Evolutionary conservation across 2,113 vertebrate genomes (phyloP).

Genomic region (Scomber scombrus): DNA sequence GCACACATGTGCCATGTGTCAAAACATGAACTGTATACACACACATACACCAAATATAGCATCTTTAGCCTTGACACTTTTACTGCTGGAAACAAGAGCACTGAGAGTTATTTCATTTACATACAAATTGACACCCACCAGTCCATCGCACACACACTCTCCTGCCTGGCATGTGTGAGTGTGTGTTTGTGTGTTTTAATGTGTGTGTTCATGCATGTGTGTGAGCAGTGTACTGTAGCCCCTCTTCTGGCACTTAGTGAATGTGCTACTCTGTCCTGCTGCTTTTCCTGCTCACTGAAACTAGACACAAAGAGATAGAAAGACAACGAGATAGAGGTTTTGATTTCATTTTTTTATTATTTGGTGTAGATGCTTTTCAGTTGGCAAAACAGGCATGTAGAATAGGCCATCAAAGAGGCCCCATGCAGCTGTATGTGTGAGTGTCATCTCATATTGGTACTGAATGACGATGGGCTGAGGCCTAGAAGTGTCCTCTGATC

Average conservation of each 20-base stretch:
- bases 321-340: slow-evolving; percentile 18
- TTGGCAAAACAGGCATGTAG: slow-evolving; percentile 42
- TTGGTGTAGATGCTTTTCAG: slow-evolving; percentile 34
- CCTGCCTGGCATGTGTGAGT: slow-evolving; percentile 6
- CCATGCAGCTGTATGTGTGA: slow-evolving; percentile 17
- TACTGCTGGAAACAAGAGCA: slow-evolving; percentile 62
- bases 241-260: slow-evolving; percentile 46
- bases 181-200: slow-evolving; percentile 4
- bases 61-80: slow-evolving; percentile 55
- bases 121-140: slow-evolving; percentile 79
- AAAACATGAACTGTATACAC: slow-evolving; percentile 20
- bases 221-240: slow-evolving; percentile 30
- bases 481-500: slow-evolving; percentile 58
- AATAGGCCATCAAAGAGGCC: slow-evolving; percentile 51
- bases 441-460: slow-evolving; percentile 47
- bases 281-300: slow-evolving; percentile 51
- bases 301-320: slow-evolving; percentile 40
- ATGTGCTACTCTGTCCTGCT: slow-evolving; percentile 53
- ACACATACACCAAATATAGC: slow-evolving; percentile 32
- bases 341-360: slow-evolving; percentile 49
- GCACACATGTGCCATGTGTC: not conserved
- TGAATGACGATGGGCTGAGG: slow-evolving; percentile 40
- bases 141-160: slow-evolving; percentile 41
- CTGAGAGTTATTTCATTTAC: slow-evolving; percentile 72
- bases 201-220: slow-evolving; percentile 6